Evolutionary conservation across 2,113 vertebrate genomes (phyloP).

Genomic region (Promerops cafer): DNA sequence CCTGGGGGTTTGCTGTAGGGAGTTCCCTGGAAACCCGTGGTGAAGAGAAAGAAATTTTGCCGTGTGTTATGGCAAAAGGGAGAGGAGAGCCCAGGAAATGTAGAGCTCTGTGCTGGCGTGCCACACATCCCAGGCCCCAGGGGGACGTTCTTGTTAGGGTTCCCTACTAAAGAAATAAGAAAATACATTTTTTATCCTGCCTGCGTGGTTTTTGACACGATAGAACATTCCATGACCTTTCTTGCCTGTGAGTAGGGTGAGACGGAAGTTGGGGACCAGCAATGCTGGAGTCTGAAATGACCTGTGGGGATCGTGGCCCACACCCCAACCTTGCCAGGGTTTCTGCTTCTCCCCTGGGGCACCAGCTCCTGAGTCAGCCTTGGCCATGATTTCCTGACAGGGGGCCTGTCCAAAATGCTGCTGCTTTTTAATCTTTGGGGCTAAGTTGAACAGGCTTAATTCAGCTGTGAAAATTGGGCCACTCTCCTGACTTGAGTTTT

Average conservation of each 20-base stretch:
- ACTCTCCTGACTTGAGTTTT: not conserved
- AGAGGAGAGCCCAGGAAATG: not conserved
- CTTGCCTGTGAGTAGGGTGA: not conserved
- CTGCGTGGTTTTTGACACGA: accelerated
- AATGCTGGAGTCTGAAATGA: not conserved
- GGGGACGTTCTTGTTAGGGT: not conserved
- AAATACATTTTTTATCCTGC: not conserved
- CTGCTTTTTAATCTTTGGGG: not conserved
- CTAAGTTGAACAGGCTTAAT: not conserved
- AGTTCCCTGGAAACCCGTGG: not conserved
- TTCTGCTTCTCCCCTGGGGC: not conserved
- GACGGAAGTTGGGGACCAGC: not conserved
- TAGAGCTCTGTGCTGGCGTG: not conserved
- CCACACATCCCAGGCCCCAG: not conserved
- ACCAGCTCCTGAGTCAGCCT: not conserved
- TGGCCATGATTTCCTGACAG: not conserved
- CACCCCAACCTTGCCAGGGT: not conserved
- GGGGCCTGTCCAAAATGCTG: not conserved
- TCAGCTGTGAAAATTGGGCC: not conserved
- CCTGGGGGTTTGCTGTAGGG: not conserved
- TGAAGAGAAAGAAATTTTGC: not conserved
- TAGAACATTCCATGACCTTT: not conserved
- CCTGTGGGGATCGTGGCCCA: accelerated
- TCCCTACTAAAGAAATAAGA: not conserved
- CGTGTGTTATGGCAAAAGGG: accelerated